Evolutionary conservation across 2,888 invertebrate species (phyloP).

Genomic region (Actias luna): DNA sequence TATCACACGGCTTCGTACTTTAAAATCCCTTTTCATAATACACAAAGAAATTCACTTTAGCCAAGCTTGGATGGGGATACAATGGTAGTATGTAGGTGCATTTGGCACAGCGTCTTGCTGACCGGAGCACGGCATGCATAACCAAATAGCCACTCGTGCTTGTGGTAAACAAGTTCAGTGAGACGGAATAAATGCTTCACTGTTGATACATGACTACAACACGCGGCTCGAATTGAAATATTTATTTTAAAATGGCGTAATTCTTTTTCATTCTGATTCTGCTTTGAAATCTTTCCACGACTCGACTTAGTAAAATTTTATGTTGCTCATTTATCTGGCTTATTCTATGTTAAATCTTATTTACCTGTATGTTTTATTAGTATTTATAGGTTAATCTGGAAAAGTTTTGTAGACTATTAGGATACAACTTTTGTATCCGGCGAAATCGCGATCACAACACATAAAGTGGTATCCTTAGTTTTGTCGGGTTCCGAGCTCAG

Average conservation of each 20-base stretch:
- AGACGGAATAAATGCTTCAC: slow-evolving; percentile 57
- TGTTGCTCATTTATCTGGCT: neutral
- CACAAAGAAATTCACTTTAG: slow-evolving; percentile 6
- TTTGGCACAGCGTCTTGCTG: slow-evolving; percentile 58
- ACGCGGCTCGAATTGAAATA: slow-evolving; percentile 18
- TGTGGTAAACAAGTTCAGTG: slow-evolving; percentile 52
- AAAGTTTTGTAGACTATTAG: too few species aligned
- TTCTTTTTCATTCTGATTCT: neutral
- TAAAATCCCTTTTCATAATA: slow-evolving; percentile 1
- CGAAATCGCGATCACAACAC: too few species aligned
- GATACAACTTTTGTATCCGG: too few species aligned
- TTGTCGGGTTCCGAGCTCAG: too few species aligned
- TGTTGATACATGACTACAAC: slow-evolving; percentile 18
- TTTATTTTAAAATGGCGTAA: slow-evolving; percentile 4
- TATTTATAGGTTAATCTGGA: too few species aligned
- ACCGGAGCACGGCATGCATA: slow-evolving; percentile 59
- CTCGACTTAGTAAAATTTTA: neutral
- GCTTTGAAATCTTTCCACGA: neutral
- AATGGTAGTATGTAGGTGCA: slow-evolving; percentile 33
- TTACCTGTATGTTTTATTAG: neutral
- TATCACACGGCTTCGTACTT: neutral
- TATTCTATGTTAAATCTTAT: neutral
- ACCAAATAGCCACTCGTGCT: slow-evolving; percentile 47
- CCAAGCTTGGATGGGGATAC: neutral
- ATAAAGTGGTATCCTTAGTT: too few species aligned